Evolutionary conservation across 2,888 invertebrate species (phyloP), one percentile per base, ranked within the genome.

Genomic region (Crossocerus cetratus): DNA sequence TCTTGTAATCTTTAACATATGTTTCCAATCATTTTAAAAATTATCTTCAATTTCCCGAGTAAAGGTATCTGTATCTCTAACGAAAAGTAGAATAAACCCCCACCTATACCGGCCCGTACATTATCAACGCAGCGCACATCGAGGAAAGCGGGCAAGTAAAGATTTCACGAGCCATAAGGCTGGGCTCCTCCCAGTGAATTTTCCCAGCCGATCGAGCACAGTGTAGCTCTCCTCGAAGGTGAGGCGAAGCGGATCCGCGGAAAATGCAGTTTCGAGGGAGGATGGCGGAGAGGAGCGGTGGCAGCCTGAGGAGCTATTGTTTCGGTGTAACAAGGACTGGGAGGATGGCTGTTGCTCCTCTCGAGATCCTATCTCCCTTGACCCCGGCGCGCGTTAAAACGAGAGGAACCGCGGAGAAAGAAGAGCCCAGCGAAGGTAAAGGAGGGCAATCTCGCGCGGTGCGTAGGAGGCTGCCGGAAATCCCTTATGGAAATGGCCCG

Each of bases 281-380:
- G 59, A 71, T 58, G 61, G 43, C 32, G 44, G 18, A 45, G 21
- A 3, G 18, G 68, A 68, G 69, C 55, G 61, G 74, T 69, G 64
- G n/a, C n/a, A 32, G 32, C 11, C 32, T 32, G 8, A 60, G 61
- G 56, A 58, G 74, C 74, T 54, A 76, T 73, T 79, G 80, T 80
- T 73, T 76, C 69, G 65, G 23, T 66, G 64, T 76, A 80, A 80
- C 80, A 74, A 77, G 80, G 73, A 58, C 61, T 61, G 62, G 55
- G 23, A 2, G 69, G 69, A 45, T 62, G 63, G 64, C 74, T 65
- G 64, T 66, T 66, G 74, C 74, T 74, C 32, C 75, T 75, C 69
- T 76, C 76, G 66, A 45, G 80, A 80, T 80, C 63, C 56, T 77
- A 80, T 80, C 80, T 71, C 68, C 58, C 69, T 65, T 80, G 80